These are phyloP conservation scores for Lamprologus sp. DNA, from an alignment of 2,113 vertebrate species.

Conservation along the genomic window DNA sequence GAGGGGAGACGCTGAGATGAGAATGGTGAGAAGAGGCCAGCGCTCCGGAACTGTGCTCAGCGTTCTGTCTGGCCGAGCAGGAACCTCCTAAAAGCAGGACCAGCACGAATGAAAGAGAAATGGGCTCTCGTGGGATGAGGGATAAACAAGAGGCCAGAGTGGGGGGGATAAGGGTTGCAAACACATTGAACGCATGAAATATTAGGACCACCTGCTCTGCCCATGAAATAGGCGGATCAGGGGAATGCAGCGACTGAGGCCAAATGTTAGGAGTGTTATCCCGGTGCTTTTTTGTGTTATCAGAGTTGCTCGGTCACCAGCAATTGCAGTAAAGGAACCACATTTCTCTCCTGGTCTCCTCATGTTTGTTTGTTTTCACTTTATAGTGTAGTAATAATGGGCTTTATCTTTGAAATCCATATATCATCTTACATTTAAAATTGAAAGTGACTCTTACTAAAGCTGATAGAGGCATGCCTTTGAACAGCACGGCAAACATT, in stretches of 20 bases:
- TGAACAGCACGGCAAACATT: not conserved
- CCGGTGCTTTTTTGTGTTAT: not conserved
- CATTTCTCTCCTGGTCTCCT: not conserved
- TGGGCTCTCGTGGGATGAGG: slow-evolving; percentile 26
- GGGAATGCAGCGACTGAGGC: not conserved
- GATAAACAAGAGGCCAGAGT: slow-evolving; percentile 6
- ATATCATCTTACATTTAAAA: not conserved
- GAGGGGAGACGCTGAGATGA: slow-evolving; percentile 47
- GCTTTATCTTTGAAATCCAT: not conserved
- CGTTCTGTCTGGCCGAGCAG: slow-evolving; percentile 85
- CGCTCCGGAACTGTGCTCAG: slow-evolving; percentile 73
- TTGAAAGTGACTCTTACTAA: not conserved
- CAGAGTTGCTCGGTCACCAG: not conserved
- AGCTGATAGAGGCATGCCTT: not conserved
- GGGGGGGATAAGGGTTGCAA: slow-evolving; percentile 17
- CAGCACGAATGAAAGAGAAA: slow-evolving; percentile 47
- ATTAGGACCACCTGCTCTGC: slow-evolving; percentile 40
- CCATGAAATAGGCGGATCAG: slow-evolving; percentile 8
- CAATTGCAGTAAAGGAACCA: not conserved
- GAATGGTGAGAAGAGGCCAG: slow-evolving; percentile 54
- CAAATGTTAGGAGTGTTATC: not conserved
- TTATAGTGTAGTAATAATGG: not conserved
- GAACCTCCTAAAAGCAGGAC: slow-evolving; percentile 53
- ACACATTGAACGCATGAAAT: slow-evolving; percentile 28
- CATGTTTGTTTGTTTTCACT: not conserved